Conservation (phyloP, 2,113 vertebrate genomes). For the Callorhinus ursinus region DNA sequence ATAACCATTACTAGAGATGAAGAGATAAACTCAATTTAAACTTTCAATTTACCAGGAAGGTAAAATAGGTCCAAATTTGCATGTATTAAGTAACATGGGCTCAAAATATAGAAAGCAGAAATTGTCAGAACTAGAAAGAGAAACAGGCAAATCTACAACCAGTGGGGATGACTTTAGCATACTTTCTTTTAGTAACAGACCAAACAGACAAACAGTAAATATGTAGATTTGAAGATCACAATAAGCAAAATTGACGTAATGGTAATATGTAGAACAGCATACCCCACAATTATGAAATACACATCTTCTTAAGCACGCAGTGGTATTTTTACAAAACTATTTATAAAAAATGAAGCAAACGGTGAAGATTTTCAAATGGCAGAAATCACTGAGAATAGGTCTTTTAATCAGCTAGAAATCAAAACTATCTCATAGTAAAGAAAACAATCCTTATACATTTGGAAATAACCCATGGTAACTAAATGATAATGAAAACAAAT, state of each 20-base stretch:
- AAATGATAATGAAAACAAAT: constrained; percentile 12
- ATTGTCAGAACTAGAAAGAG: neutral
- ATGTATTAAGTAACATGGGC: neutral
- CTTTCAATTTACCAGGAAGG: neutral
- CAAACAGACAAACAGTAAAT: neutral
- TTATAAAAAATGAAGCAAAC: neutral
- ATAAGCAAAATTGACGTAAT: neutral
- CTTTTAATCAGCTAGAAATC: constrained; percentile 24
- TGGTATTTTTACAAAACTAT: neutral
- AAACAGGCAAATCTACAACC: neutral
- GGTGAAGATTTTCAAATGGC: neutral
- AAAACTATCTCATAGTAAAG: neutral
- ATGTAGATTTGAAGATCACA: neutral
- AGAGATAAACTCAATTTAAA: neutral
- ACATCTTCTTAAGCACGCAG: neutral
- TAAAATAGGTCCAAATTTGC: neutral
- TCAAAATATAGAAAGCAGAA: constrained; percentile 22
- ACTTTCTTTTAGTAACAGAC: neutral
- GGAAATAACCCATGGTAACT: neutral
- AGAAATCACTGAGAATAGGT: neutral
- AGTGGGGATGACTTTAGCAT: neutral
- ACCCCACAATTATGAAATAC: neutral
- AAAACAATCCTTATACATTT: neutral
- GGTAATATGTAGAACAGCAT: neutral
- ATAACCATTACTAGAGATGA: neutral